Evolutionary conservation across 2,888 invertebrate genomes (phyloP).

Genomic region (Drosophila falleni): DNA sequence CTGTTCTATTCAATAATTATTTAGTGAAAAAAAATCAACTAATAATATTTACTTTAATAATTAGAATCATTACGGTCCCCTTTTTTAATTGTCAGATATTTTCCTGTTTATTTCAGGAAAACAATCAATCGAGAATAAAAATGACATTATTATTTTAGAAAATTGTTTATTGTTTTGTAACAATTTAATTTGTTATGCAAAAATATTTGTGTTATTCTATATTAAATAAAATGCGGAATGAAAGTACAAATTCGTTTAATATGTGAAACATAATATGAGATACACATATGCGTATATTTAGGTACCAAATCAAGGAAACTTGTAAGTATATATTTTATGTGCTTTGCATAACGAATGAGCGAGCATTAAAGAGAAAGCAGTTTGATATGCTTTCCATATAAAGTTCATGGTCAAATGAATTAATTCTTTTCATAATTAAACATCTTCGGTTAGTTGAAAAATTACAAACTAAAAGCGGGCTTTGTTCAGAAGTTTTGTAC

Average conservation of each 20-base stretch:
- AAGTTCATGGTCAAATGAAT: slow-evolving; percentile 28
- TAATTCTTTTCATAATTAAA: slow-evolving; percentile 32
- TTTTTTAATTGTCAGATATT: background rate
- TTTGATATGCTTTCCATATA: slow-evolving; percentile 23
- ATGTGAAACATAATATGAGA: slow-evolving; percentile 1
- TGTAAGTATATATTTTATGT: slow-evolving; percentile 22
- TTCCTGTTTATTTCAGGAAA: background rate
- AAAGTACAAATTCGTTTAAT: slow-evolving; percentile 22
- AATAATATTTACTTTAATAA: background rate
- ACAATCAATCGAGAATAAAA: background rate
- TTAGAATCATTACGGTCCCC: too few species aligned
- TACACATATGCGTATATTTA: slow-evolving; percentile 23
- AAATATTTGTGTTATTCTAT: slow-evolving; percentile 56
- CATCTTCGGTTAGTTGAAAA: slow-evolving; percentile 29
- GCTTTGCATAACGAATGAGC: slow-evolving; percentile 58
- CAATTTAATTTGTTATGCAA: slow-evolving; percentile 62
- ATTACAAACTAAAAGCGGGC: slow-evolving; percentile 24
- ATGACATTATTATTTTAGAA: slow-evolving; percentile 41
- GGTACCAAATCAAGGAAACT: slow-evolving; percentile 60
- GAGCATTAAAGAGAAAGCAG: slow-evolving; percentile 17
- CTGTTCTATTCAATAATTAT: background rate
- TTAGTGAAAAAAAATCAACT: background rate
- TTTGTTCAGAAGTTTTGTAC: slow-evolving; percentile 42
- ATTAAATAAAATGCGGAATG: slow-evolving; percentile 43
- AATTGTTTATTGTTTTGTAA: slow-evolving; percentile 61